phyloP scores from a whole-genome alignment of 2,888 invertebrate genomes.

The Meganola albula region DNA sequence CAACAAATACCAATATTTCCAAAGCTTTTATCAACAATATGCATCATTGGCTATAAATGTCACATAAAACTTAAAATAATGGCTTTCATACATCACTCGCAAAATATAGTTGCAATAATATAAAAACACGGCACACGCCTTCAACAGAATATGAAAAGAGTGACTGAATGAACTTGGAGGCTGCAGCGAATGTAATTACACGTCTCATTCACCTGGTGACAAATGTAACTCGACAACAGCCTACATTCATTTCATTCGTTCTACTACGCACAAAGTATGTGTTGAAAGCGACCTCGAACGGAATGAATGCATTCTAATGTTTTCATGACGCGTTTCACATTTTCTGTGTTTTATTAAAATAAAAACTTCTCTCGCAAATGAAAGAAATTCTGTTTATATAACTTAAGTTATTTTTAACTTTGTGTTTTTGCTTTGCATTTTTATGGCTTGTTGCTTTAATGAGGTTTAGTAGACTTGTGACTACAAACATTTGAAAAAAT shows the following conservation, averaged over 20 bases:
- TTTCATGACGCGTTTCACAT: slow-evolving; percentile 7
- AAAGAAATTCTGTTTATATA: no score
- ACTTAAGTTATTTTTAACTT: no score
- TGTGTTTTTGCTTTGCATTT: no score
- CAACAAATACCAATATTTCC: slow-evolving; percentile 10
- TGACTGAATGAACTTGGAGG: slow-evolving; percentile 38
- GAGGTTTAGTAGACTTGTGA: no score
- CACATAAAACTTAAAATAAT: slow-evolving; percentile 23
- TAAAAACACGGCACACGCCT: slow-evolving; percentile 20
- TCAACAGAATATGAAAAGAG: slow-evolving; percentile 26
- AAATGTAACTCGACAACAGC: slow-evolving; percentile 30
- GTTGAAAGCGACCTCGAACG: slow-evolving; percentile 18
- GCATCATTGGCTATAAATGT: slow-evolving; percentile 19
- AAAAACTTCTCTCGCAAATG: no score
- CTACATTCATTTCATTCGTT: slow-evolving; percentile 30
- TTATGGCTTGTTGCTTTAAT: no score
- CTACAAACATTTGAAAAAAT: no score
- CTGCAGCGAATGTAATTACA: slow-evolving; percentile 51
- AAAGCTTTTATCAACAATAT: slow-evolving; percentile 14
- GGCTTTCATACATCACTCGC: slow-evolving; percentile 10
- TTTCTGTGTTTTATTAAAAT: no score
- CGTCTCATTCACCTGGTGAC: slow-evolving; percentile 40
- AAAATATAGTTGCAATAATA: slow-evolving; percentile 12
- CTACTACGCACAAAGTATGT: slow-evolving; percentile 25
- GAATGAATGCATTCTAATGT: slow-evolving; percentile 23